phyloP scores from a whole-genome alignment of 2,113 vertebrate species.

The Gavialis gangeticus region DNA sequence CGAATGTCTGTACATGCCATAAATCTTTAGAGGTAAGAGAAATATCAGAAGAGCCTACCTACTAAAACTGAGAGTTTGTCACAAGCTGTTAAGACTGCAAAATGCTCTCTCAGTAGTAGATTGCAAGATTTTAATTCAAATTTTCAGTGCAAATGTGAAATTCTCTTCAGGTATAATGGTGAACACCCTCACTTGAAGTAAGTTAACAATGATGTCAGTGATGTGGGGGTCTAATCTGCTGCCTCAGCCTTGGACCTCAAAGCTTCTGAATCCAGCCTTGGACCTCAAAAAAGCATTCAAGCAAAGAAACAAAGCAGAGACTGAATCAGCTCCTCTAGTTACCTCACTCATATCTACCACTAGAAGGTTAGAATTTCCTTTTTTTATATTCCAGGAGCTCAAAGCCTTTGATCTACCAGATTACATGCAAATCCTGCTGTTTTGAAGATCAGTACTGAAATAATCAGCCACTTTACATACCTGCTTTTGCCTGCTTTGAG shows the following conservation, averaged over 20 bases:
- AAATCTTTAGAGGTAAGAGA: neutral
- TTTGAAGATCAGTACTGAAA: neutral
- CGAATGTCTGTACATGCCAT: too few species aligned
- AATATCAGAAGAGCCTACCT: neutral
- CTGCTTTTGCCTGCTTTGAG: neutral
- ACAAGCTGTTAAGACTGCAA: neutral
- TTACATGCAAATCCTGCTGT: accelerated
- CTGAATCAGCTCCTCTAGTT: neutral
- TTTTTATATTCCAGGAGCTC: neutral
- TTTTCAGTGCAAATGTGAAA: neutral
- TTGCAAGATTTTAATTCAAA: too few species aligned
- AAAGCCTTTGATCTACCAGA: neutral
- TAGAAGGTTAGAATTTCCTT: neutral
- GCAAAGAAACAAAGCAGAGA: neutral
- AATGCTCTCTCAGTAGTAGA: neutral
- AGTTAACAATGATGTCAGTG: accelerated
- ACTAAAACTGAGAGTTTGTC: neutral
- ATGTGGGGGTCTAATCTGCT: accelerated
- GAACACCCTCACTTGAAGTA: neutral
- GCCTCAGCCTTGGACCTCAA: neutral
- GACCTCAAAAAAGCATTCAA: neutral
- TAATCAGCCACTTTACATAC: accelerated
- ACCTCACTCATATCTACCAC: neutral
- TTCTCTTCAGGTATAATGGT: neutral
- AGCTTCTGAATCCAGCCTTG: neutral